A percentile compares a stretch with the other conserved stretches of the same genome.
Conservation (phyloP, 2,113 vertebrate species). For the Felis catus region DNA sequence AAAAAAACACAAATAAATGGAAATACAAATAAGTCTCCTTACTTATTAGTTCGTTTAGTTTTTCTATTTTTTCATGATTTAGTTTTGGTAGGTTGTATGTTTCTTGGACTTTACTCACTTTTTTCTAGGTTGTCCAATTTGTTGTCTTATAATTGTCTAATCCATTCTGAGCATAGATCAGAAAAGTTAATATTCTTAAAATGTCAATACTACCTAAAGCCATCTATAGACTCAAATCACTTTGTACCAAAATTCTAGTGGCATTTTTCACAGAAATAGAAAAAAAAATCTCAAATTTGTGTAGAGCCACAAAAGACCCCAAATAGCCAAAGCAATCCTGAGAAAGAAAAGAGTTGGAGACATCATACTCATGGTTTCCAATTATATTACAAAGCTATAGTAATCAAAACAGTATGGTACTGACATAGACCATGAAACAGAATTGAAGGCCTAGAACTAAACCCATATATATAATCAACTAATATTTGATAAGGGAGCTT, state of each 20-base stretch:
- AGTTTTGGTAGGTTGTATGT: too few species aligned
- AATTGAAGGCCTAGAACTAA: background rate
- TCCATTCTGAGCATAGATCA: background rate
- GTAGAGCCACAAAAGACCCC: background rate
- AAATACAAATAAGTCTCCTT: background rate
- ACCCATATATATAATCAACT: background rate
- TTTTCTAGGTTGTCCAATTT: too few species aligned
- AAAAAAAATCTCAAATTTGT: background rate
- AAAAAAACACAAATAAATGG: background rate
- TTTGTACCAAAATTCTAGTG: background rate
- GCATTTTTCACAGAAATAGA: background rate
- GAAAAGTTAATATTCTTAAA: background rate
- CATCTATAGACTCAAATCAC: background rate
- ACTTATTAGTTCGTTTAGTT: too few species aligned
- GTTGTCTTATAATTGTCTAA: too few species aligned
- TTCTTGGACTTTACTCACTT: too few species aligned
- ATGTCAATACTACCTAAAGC: background rate
- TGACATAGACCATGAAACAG: background rate
- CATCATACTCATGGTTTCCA: background rate
- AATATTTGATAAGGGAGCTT: background rate
- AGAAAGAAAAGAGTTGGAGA: background rate
- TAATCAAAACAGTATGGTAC: background rate
- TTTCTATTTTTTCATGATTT: too few species aligned
- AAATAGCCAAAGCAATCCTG: background rate
- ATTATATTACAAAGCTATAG: background rate